These are phyloP conservation scores for Sphecodes monilicornis DNA, from an alignment of 2,888 invertebrate species.

Conservation along the genomic window DNA sequence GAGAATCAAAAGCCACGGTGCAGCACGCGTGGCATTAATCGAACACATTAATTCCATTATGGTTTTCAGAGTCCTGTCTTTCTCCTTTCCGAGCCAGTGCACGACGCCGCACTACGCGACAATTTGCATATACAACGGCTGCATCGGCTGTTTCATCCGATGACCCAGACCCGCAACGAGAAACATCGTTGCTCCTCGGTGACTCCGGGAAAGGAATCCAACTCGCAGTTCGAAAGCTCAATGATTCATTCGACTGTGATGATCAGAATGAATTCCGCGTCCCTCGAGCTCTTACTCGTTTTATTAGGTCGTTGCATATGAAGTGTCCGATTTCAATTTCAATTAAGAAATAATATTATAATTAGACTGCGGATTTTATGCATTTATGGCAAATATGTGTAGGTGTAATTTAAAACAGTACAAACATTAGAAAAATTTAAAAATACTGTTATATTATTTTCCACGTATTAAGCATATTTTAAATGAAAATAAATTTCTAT, in stretches of 20 bases:
- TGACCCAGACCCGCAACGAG: constrained; percentile 9
- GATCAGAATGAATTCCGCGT: background rate
- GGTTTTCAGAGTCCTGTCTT: background rate
- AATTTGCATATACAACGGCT: constrained; percentile 6
- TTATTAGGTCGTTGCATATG: too few species aligned
- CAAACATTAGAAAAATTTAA: too few species aligned
- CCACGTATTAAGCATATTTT: too few species aligned
- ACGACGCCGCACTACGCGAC: background rate
- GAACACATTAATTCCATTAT: constrained; percentile 6
- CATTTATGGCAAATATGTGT: too few species aligned
- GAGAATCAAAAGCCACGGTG: background rate
- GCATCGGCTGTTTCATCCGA: background rate
- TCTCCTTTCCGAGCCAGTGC: background rate
- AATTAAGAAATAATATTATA: too few species aligned
- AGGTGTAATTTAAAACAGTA: too few species aligned
- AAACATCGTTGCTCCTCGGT: background rate
- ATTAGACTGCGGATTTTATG: too few species aligned
- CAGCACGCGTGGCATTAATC: background rate
- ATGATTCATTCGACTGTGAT: background rate
- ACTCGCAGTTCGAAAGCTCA: background rate
- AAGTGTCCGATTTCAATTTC: too few species aligned
- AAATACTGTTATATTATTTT: too few species aligned
- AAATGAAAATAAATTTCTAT: too few species aligned
- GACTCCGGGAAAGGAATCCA: background rate
- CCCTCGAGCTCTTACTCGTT: background rate